Percentiles rank a stretch among this genome's conserved stretches.
These are phyloP conservation scores for Notoglanidium macrostoma DNA, from an alignment of 2,797 vertebrate genomes.

Conservation along the genomic window DNA sequence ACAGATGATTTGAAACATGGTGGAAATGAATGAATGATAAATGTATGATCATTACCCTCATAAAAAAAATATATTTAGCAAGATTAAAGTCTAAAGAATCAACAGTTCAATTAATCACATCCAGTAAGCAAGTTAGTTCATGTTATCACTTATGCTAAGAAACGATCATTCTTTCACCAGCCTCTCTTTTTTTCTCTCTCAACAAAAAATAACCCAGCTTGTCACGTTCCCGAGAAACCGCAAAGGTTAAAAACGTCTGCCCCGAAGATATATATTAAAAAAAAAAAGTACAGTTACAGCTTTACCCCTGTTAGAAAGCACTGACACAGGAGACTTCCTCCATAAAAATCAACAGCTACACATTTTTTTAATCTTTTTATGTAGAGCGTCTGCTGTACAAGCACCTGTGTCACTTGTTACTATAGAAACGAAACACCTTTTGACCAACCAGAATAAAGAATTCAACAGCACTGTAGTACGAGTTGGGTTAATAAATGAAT, in stretches of 20 bases:
- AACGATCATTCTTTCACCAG: background rate
- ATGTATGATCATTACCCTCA: too few species aligned
- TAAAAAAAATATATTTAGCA: background rate
- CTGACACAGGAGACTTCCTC: slow-evolving; percentile 6
- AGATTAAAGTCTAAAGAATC: background rate
- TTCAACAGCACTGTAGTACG: background rate
- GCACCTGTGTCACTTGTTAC: background rate
- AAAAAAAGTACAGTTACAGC: background rate
- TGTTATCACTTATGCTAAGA: background rate
- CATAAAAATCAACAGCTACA: background rate
- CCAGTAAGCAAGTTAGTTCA: background rate
- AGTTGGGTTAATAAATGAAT: background rate
- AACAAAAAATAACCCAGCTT: background rate
- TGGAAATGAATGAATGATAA: background rate
- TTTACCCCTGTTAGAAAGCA: background rate
- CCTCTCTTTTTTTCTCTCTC: background rate
- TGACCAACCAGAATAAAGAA: background rate
- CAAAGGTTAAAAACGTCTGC: background rate
- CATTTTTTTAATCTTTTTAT: too few species aligned
- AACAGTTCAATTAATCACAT: background rate
- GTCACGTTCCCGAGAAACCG: background rate
- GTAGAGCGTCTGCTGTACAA: background rate
- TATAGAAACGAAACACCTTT: background rate
- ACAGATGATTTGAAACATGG: background rate
- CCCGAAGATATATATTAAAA: too few species aligned